These are phyloP conservation scores for Phymatocera aterrima DNA, from an alignment of 2,888 invertebrate genomes.

Conservation along the genomic window DNA sequence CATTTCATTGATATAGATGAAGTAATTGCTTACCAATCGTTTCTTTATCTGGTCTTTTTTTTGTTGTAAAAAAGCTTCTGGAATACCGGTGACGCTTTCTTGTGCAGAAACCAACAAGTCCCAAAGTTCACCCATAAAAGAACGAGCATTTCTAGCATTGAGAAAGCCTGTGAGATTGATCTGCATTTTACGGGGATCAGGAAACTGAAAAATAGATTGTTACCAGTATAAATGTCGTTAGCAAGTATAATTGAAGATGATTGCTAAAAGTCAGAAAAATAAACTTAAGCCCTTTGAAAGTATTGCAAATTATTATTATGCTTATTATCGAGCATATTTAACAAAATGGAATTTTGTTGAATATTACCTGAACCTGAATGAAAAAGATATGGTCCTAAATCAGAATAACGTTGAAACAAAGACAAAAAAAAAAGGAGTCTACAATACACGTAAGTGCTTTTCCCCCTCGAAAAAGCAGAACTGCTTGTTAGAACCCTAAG, in stretches of 20 bases:
- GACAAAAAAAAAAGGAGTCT: not conserved
- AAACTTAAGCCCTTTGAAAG: constrained; percentile 7
- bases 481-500: constrained; percentile 58
- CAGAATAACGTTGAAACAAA: constrained; percentile 32
- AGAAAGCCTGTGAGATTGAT: constrained; percentile 99
- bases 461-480: constrained; percentile 74
- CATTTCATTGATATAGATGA: constrained; percentile 36
- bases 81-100: constrained; percentile 96
- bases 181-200: constrained; percentile 99
- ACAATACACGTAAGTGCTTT: constrained; percentile 68
- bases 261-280: constrained; percentile 7
- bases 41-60: constrained; percentile 98
- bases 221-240: not conserved
- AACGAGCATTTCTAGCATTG: constrained; percentile 97
- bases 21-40: constrained; percentile 81
- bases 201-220: constrained; percentile 82
- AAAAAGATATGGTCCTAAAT: constrained; percentile 40
- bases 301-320: not conserved
- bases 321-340: not conserved
- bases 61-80: constrained; percentile 94
- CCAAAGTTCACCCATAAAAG: constrained; percentile 99
- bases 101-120: constrained; percentile 95
- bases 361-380: constrained; percentile 27
- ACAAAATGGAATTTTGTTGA: not conserved
- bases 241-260: not conserved